A percentile compares a stretch with the other conserved stretches of the same genome.
Conservation (phyloP, 2,797 vertebrate genomes). For the Nannoperca australis region DNA sequence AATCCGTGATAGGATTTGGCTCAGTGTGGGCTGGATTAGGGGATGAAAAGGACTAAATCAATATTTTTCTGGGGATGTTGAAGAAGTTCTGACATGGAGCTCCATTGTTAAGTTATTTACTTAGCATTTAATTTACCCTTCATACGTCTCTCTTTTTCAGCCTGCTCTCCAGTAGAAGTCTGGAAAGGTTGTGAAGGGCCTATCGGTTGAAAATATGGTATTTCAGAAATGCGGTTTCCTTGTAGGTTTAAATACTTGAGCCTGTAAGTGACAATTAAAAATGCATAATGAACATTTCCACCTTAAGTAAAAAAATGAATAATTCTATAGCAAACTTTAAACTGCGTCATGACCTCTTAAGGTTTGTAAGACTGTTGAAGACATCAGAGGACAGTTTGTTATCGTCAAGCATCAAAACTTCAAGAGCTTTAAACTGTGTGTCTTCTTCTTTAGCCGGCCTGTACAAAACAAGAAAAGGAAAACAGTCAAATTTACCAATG, state of each 20-base stretch:
- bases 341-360: slow-evolving; percentile 82
- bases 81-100: neutral
- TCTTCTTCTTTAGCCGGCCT: slow-evolving; percentile 45
- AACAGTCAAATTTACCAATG: neutral
- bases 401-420: slow-evolving; percentile 89
- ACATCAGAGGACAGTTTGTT: slow-evolving; percentile 86
- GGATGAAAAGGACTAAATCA: slow-evolving; percentile 21
- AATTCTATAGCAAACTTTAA: neutral
- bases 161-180: slow-evolving; percentile 24
- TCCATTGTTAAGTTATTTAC: neutral
- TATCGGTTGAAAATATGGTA: slow-evolving; percentile 84
- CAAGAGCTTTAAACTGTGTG: slow-evolving; percentile 83
- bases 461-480: neutral
- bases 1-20: neutral
- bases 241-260: slow-evolving; percentile 89
- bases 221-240: slow-evolving; percentile 86
- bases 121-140: slow-evolving; percentile 33
- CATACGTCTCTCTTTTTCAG: slow-evolving; percentile 18
- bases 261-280: slow-evolving; percentile 72
- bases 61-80: neutral
- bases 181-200: slow-evolving; percentile 25
- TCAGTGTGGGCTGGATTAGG: slow-evolving; percentile 41
- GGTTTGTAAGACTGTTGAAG: slow-evolving; percentile 85
- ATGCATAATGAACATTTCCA: neutral
- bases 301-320: no score